Evolutionary conservation across 2,888 invertebrate species (phyloP).

Genomic region (Morpho deidamia): DNA sequence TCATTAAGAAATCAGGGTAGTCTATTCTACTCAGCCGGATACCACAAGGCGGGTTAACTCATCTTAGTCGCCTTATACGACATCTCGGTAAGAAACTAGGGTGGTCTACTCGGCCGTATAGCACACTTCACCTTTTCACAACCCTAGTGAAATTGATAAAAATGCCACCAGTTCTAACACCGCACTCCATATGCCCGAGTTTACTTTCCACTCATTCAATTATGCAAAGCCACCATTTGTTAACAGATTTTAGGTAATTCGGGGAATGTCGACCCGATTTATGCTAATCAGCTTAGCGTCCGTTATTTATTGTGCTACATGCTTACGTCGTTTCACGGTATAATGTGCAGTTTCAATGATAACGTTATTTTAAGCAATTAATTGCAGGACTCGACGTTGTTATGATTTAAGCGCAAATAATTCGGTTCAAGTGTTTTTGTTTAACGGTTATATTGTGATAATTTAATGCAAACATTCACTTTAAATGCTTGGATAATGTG

Average conservation of each 20-base stretch:
- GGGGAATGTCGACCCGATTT: constrained; percentile 63
- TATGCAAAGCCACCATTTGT: constrained; percentile 75
- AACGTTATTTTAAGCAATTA: constrained; percentile 65
- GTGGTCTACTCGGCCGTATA: no score
- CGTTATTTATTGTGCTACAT: constrained; percentile 67
- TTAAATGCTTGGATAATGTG: no score
- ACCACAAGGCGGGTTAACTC: no score
- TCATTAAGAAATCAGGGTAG: no score
- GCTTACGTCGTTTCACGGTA: constrained; percentile 56
- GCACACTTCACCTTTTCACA: background rate
- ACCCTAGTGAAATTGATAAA: constrained; percentile 22
- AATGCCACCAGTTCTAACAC: constrained; percentile 33
- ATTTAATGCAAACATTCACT: constrained; percentile 34
- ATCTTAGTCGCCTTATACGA: no score
- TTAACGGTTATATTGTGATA: constrained; percentile 61
- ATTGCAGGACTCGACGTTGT: constrained; percentile 61
- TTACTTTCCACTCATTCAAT: constrained; percentile 62
- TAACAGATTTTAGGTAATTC: constrained; percentile 74
- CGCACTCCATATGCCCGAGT: constrained; percentile 52
- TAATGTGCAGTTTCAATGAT: constrained; percentile 53
- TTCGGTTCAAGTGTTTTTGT: constrained; percentile 50
- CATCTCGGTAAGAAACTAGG: no score
- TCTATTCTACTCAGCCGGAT: no score
- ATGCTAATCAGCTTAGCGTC: constrained; percentile 73
- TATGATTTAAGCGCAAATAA: constrained; percentile 63